A percentile compares a stretch with the other conserved stretches of the same genome.
phyloP scores from a whole-genome alignment of 2,888 invertebrate species.

The Gari tellinella region DNA sequence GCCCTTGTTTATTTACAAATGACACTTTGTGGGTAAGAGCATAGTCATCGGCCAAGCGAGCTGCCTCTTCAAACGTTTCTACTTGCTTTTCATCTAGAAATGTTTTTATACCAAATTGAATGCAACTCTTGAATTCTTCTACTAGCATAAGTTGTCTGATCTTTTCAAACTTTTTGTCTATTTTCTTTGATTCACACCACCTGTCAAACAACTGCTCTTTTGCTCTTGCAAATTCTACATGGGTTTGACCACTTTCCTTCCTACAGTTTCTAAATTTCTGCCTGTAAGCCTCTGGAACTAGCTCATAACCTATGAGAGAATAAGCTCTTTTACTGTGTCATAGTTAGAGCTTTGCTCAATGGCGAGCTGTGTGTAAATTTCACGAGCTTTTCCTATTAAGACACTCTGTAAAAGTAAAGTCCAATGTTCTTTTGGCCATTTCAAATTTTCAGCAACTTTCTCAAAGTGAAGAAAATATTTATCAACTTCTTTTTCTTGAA shows the following conservation, averaged over 20 bases:
- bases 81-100: conserved; percentile 36
- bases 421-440: no score
- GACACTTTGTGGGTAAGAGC: conserved; percentile 11
- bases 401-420: no score
- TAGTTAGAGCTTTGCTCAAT: conserved; percentile 25
- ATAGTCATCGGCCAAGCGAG: conserved; percentile 36
- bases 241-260: conserved; percentile 32
- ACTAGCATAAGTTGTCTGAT: conserved; percentile 33
- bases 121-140: conserved; percentile 33
- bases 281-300: conserved; percentile 44
- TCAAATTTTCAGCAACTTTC: no score
- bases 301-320: conserved; percentile 50
- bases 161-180: conserved; percentile 18
- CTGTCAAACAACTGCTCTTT: conserved; percentile 39
- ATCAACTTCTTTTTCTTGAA: conserved; percentile 10
- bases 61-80: conserved; percentile 7
- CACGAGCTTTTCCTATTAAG: no score
- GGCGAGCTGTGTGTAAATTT: conserved; percentile 21
- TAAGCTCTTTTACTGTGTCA: conserved; percentile 36
- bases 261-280: conserved; percentile 39
- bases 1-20: no score
- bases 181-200: conserved; percentile 9
- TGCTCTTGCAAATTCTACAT: conserved; percentile 47
- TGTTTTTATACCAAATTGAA: conserved; percentile 22
- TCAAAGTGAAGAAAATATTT: no score